Evolutionary conservation across 2,888 invertebrate genomes (phyloP), one percentile per base, ranked within the genome.

Genomic region (Calameuta idolon): DNA sequence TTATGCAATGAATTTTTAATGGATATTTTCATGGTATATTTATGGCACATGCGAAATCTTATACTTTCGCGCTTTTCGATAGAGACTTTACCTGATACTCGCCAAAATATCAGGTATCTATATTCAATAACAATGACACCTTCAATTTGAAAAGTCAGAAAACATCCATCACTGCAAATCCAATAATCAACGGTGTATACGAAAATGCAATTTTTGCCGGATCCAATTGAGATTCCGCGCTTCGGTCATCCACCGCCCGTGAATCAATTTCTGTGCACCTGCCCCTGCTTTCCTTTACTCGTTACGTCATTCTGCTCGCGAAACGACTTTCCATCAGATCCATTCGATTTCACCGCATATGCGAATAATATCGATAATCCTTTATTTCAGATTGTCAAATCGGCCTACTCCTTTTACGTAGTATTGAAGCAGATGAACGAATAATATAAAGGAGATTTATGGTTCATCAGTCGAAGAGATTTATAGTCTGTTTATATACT

Each of bases 321-420:
- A 40, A 40, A 40, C 40, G 40, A 15, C 15, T 40, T 40, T 40
- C 40, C 15, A 15, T 2, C 15, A 15, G 15, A 40, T 40, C 15
- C 15, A 40, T 40, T 40, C 40, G 40, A 40, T 40, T 15, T 5
- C 40, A 2, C 34, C n/a, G 40, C n/a, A 69, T 74, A 74, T 74
- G n/a, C 40, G n/a, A 35, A 74, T 68, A 74, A 35, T 23, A 23
- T 35, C 11, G 40, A 9, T 4, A 4, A 69, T n/a, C 40, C 75
- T 69, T 78, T 76, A 40, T 82, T 83, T 75, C 76, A 83, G 83
- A 81, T 82, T 34, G 69, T 83, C 12, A 76, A 80, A n/a, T 77
- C 83, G 15, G 79, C 82, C 33, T 83, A 81, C 69, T 82, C 83
- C 31, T 83, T 80, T 75, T 82, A 79, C 74, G 81, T 82, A 23